A percentile compares a stretch with the other conserved stretches of the same genome.
Conservation (phyloP, 2,888 invertebrate species). For the Maniola hyperantus region DNA sequence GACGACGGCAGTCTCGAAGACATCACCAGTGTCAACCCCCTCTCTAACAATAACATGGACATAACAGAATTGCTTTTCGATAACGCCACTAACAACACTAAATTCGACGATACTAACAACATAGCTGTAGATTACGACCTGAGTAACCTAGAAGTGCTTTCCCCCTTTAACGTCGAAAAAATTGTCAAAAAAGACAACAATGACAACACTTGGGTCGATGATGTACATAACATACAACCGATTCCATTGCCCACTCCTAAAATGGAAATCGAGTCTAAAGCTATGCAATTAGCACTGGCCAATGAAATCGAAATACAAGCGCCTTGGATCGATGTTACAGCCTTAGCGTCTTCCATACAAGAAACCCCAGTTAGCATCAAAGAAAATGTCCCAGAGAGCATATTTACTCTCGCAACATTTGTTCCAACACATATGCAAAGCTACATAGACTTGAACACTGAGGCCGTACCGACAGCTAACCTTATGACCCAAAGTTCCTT, state of each 20-base stretch:
- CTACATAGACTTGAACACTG: conserved; percentile 74
- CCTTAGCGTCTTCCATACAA: conserved; percentile 84
- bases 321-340: conserved; percentile 89
- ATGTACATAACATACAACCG: conserved; percentile 49
- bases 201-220: conserved; percentile 57
- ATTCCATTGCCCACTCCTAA: conserved; percentile 46
- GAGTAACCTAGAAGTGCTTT: conserved; percentile 57
- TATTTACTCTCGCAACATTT: conserved; percentile 80
- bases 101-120: conserved; percentile 52
- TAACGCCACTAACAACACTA: conserved; percentile 55
- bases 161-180: conserved; percentile 58
- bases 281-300: conserved; percentile 87
- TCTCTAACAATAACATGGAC: conserved; percentile 58
- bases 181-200: conserved; percentile 52
- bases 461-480: conserved; percentile 64
- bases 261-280: conserved; percentile 72
- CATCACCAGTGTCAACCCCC: conserved; percentile 55
- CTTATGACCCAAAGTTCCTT: conserved; percentile 64
- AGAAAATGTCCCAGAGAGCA: conserved; percentile 80
- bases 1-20: conserved; percentile 70
- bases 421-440: conserved; percentile 87
- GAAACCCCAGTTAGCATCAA: conserved; percentile 85
- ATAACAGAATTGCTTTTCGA: conserved; percentile 73
- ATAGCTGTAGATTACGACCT: conserved; percentile 66
- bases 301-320: conserved; percentile 89